Base-by-base conservation (phyloP, 1,140 invertebrate species). In the Mycetomoellerius zeteki region DNA sequence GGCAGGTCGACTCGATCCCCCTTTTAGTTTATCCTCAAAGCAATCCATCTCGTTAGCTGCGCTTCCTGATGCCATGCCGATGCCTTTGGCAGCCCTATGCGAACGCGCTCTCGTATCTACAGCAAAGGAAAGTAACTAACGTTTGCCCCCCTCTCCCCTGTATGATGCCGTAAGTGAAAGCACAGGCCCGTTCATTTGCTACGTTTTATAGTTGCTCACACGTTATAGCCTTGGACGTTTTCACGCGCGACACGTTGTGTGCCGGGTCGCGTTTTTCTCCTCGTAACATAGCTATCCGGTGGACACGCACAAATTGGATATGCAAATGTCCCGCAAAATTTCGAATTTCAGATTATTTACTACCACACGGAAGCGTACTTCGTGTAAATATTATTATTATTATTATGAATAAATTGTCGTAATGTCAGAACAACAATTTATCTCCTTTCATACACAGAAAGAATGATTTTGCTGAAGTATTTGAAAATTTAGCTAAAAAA, bases 61-160 rank as follows among this genome's bases (percentile, higher is more conserved):
- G 72, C 56, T 62, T 88, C 27, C 47, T 27, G 47, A 71, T 19
- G 16, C n/a, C 56, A 71, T 19, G 16, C n/a, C 56, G 21, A n/a
- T 77, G 54, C 54, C 33, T 75, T 75, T 67, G 67, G 54, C 73
- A n/a, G 47, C 50, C 33, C 71, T 72, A 52, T 27, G 24, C 65
- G 2, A 72, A 78, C 60, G 14, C 24, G 27, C 47, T 62, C 16
- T 21, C 21, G 62, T 62, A 76, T 65, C 72, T 50, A 65, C 71
- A 14, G 27, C 65, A 14, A 60, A 90, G 65, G 87, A 90, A 90
- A 90, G 88, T 90, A 82, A 69, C 37, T 73, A 76, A 81, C 82
- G 43, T 81, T 86, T 81, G 33, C 56, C 24, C 37, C 58, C 52
- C 33, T 10, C 1, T n/a, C 62, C 43, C 27, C 43, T 5, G 8